phyloP scores from a whole-genome alignment of 2,113 vertebrate genomes.

The Phoenicopterus ruber region DNA sequence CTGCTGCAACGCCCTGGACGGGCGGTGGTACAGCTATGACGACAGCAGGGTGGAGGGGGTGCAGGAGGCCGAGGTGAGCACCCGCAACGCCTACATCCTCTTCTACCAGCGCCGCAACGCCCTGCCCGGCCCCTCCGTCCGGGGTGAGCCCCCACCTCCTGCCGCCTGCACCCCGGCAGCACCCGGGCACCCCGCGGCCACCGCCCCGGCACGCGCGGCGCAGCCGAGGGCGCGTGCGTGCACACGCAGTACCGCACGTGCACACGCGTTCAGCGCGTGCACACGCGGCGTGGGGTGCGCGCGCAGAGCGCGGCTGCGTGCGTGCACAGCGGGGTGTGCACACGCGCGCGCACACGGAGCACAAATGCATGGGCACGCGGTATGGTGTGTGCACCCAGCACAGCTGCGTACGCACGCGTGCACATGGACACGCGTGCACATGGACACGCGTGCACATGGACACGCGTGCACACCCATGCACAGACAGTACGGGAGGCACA shows the following conservation, averaged over 20 bases:
- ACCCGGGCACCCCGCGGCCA: background rate
- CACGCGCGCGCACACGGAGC: rapidly evolving
- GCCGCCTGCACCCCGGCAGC: rapidly evolving
- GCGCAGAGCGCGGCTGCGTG: background rate
- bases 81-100: slow-evolving; percentile 90
- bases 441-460: too few species aligned
- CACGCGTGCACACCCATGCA: background rate
- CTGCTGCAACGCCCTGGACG: slow-evolving; percentile 90
- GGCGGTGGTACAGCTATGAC: slow-evolving; percentile 90
- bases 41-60: slow-evolving; percentile 88
- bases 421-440: too few species aligned
- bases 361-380: rapidly evolving
- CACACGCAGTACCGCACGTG: rapidly evolving
- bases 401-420: background rate
- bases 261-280: rapidly evolving
- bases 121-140: slow-evolving; percentile 80
- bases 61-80: slow-evolving; percentile 83
- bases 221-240: rapidly evolving
- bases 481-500: background rate
- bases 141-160: slow-evolving; percentile 73
- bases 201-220: rapidly evolving
- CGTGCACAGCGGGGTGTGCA: background rate
- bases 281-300: rapidly evolving
- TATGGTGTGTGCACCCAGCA: background rate
- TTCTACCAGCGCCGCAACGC: slow-evolving; percentile 90